Conservation (phyloP, 1,140 invertebrate species). For the Wasmannia auropunctata region DNA sequence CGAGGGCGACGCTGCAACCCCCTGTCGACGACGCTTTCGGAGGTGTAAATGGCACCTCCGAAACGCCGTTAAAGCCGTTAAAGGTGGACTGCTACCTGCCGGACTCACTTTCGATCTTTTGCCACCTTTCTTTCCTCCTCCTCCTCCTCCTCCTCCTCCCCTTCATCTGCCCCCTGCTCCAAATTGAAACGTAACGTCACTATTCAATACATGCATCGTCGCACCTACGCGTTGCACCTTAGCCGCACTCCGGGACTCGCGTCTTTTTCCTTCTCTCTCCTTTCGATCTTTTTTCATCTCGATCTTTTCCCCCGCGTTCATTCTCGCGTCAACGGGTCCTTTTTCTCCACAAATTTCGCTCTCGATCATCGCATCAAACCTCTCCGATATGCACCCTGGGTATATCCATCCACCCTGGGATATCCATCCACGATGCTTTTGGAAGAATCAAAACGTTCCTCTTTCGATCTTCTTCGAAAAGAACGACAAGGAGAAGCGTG, state of each 20-base stretch:
- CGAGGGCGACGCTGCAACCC: conserved; percentile 25
- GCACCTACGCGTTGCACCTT: conserved; percentile 46
- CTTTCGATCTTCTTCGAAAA: background rate
- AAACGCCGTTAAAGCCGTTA: conserved; percentile 62
- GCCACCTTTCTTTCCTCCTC: background rate
- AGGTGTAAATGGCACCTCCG: conserved; percentile 72
- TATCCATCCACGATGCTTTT: background rate
- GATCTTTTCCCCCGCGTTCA: conserved; percentile 12
- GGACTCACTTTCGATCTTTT: conserved; percentile 58
- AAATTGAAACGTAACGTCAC: conserved; percentile 67
- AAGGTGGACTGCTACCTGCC: conserved; percentile 63
- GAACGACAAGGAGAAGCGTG: background rate
- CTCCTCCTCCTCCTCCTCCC: background rate
- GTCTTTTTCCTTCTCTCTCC: background rate
- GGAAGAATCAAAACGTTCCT: background rate
- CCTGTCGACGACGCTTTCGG: conserved; percentile 62
- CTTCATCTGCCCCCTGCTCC: background rate
- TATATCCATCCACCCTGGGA: no score
- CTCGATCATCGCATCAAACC: conserved; percentile 7
- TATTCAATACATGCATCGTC: conserved; percentile 25
- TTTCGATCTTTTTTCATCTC: background rate
- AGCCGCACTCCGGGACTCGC: conserved; percentile 30
- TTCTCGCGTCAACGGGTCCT: conserved; percentile 37
- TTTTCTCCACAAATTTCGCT: conserved; percentile 17
- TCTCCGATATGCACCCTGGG: background rate